These are phyloP conservation scores for Buceros bicornis DNA, from an alignment of 2,797 vertebrate genomes.

Conservation along the genomic window DNA sequence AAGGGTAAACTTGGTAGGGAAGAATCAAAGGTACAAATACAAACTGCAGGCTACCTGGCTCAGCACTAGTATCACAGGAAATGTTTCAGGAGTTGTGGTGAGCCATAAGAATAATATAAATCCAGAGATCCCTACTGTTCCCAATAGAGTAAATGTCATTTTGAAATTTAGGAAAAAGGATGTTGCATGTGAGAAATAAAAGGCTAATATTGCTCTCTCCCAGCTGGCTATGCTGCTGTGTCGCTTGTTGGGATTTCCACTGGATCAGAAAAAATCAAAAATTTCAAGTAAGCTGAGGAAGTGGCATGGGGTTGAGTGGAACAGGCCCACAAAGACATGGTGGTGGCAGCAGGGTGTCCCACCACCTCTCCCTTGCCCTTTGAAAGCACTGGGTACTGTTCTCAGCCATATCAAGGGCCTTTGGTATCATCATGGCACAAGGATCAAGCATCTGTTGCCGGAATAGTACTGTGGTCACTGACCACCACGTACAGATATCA, in stretches of 20 bases:
- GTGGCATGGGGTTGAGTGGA: not conserved
- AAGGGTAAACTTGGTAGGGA: not conserved
- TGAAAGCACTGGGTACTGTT: not conserved
- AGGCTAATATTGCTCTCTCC: not conserved
- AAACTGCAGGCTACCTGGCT: not conserved
- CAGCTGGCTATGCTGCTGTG: not conserved
- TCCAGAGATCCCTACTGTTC: not conserved
- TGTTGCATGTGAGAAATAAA: not conserved
- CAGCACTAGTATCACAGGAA: not conserved
- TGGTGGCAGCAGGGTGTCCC: not conserved
- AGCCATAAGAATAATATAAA: not conserved
- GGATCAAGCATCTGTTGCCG: not conserved
- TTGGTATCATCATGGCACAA: not conserved
- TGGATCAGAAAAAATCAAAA: not conserved
- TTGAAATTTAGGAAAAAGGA: not conserved
- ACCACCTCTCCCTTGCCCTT: not conserved
- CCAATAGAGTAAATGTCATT: not conserved
- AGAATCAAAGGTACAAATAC: not conserved
- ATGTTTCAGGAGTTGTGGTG: not conserved
- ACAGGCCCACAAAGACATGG: not conserved
- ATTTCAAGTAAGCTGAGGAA: not conserved
- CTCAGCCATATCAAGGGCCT: not conserved
- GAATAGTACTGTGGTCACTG: not conserved
- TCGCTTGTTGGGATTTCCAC: not conserved
- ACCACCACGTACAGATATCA: not conserved